Conservation (phyloP, 1,140 invertebrate species). For the Dryas iulia region DNA sequence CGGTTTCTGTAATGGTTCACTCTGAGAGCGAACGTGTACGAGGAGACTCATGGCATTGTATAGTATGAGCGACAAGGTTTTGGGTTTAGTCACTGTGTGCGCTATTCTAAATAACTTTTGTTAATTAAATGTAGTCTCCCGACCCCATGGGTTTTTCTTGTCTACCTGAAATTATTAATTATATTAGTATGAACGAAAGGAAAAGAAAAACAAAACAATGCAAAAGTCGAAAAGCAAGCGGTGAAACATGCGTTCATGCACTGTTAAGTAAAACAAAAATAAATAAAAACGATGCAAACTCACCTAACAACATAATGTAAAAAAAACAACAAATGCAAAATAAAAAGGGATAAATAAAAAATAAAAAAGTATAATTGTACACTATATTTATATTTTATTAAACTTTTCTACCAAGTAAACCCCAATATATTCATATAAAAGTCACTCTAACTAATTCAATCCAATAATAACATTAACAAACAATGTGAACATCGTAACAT, state of each 20-base stretch:
- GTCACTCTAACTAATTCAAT: slow-evolving; percentile 73
- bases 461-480: slow-evolving; percentile 79
- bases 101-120: slow-evolving; percentile 57
- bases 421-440: slow-evolving; percentile 80
- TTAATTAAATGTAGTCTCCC: slow-evolving; percentile 75
- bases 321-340: slow-evolving; percentile 28
- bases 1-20: slow-evolving; percentile 26
- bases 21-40: slow-evolving; percentile 33
- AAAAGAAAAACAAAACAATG: slow-evolving; percentile 50
- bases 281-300: slow-evolving; percentile 27
- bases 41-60: slow-evolving; percentile 43
- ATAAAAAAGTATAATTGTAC: slow-evolving; percentile 54
- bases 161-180: slow-evolving; percentile 79
- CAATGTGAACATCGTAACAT: slow-evolving; percentile 68
- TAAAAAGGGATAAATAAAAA: slow-evolving; percentile 40
- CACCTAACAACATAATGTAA: slow-evolving; percentile 30
- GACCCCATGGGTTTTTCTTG: slow-evolving; percentile 72
- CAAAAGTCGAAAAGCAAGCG: slow-evolving; percentile 53
- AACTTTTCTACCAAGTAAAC: slow-evolving; percentile 79
- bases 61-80: slow-evolving; percentile 46
- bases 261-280: slow-evolving; percentile 29
- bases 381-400: slow-evolving; percentile 75
- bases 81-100: slow-evolving; percentile 60
- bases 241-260: slow-evolving; percentile 64
- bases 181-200: slow-evolving; percentile 77